These are phyloP conservation scores for Exaiptasia diaphana DNA, from an alignment of 64 coral and sea anemone species.

Conservation along the genomic window DNA sequence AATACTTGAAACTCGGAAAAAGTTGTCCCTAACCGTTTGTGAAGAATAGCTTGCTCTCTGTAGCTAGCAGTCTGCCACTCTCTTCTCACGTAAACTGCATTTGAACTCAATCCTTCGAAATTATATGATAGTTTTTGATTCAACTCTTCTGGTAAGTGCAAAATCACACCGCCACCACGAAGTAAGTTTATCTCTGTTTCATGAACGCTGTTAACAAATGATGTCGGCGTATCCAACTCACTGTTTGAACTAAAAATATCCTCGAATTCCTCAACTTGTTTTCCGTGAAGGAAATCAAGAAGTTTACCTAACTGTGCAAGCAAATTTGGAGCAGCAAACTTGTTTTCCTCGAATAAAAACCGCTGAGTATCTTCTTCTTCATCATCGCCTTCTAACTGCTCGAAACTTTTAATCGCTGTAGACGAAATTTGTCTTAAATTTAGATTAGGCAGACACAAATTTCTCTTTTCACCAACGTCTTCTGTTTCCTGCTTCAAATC, in stretches of 20 bases:
- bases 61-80: slow-evolving; percentile 97
- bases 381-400: slow-evolving; percentile 82
- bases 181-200: slow-evolving; percentile 58
- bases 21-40: slow-evolving; percentile 56
- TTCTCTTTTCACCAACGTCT: slow-evolving; percentile 28
- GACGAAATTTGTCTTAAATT: slow-evolving; percentile 29
- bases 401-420: slow-evolving; percentile 65
- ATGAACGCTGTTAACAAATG: slow-evolving; percentile 26
- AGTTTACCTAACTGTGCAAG: slow-evolving; percentile 82
- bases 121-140: slow-evolving; percentile 65
- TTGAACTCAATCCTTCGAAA: slow-evolving; percentile 75
- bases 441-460: slow-evolving; percentile 59
- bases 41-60: slow-evolving; percentile 75
- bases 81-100: slow-evolving; percentile 70
- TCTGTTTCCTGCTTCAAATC: slow-evolving; percentile 30
- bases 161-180: slow-evolving; percentile 53
- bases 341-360: slow-evolving; percentile 97
- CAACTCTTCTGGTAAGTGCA: slow-evolving; percentile 79
- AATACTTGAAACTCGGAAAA: slow-evolving; percentile 2
- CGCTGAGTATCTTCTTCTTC: slow-evolving; percentile 96
- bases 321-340: slow-evolving; percentile 95
- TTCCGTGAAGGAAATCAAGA: slow-evolving; percentile 74
- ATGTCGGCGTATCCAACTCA: slow-evolving; percentile 7
- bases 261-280: slow-evolving; percentile 63
- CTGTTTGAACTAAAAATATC: slow-evolving; percentile 56